Evolutionary conservation across 2,113 vertebrate genomes (phyloP).

Genomic region (Cyanocitta stelleri): DNA sequence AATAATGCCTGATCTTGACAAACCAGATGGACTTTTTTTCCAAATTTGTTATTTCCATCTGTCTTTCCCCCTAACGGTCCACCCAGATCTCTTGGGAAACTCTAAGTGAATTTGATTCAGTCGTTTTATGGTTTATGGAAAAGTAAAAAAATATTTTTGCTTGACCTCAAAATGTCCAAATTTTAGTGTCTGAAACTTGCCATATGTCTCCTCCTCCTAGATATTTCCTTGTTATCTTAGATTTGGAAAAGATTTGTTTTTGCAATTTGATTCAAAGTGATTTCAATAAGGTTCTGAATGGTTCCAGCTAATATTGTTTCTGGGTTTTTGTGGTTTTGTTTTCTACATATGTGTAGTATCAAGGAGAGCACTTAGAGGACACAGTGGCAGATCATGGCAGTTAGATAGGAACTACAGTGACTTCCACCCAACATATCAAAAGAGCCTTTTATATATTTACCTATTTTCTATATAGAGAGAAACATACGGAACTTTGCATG

Average conservation of each 20-base stretch:
- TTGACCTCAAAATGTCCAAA: slow-evolving; percentile 47
- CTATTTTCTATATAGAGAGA: slow-evolving; percentile 7
- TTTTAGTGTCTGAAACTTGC: background rate
- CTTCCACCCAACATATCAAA: slow-evolving; percentile 39
- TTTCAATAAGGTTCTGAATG: slow-evolving; percentile 37
- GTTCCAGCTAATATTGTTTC: background rate
- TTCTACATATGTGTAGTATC: background rate
- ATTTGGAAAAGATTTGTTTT: slow-evolving; percentile 12
- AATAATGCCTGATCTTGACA: background rate
- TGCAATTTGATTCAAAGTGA: slow-evolving; percentile 28
- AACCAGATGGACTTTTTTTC: background rate
- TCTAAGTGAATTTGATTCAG: background rate
- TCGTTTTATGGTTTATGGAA: background rate
- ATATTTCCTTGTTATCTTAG: background rate
- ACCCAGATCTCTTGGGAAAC: background rate
- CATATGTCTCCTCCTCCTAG: background rate
- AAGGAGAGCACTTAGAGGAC: slow-evolving; percentile 9
- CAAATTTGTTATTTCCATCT: background rate
- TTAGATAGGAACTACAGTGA: slow-evolving; percentile 27
- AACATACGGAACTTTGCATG: slow-evolving; percentile 50
- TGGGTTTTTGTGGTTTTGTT: background rate
- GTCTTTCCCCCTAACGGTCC: background rate
- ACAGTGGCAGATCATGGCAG: background rate
- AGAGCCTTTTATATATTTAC: slow-evolving; percentile 45
- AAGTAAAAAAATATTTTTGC: background rate